phyloP scores from a whole-genome alignment of 2,888 invertebrate species.

The Automeris io region DNA sequence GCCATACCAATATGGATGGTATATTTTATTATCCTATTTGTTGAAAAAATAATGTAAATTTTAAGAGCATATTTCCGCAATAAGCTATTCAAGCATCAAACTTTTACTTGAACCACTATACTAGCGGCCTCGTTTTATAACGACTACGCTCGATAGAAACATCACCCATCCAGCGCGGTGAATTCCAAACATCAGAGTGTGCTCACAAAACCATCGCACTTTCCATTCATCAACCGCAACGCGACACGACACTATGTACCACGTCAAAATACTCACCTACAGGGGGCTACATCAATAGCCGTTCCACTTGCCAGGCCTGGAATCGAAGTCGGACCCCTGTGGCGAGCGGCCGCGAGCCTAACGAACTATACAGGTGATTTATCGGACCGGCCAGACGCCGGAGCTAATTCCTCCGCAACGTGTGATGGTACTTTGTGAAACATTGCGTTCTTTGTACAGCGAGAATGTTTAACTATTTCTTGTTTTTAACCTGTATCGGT shows the following conservation, averaged over 20 bases:
- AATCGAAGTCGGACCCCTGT: conserved; percentile 65
- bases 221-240: conserved; percentile 51
- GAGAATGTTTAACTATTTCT: conserved; percentile 1
- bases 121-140: too few species aligned
- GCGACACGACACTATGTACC: conserved; percentile 50
- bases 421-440: conserved; percentile 57
- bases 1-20: too few species aligned
- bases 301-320: conserved; percentile 62
- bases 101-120: too few species aligned
- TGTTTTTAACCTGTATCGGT: too few species aligned
- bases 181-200: conserved; percentile 9
- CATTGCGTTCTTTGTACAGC: conserved; percentile 23
- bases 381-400: conserved; percentile 44
- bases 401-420: conserved; percentile 64
- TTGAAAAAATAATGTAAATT: too few species aligned
- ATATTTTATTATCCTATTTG: too few species aligned
- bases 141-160: too few species aligned
- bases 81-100: too few species aligned
- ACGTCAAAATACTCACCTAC: conserved; percentile 70
- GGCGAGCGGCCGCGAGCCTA: conserved; percentile 61
- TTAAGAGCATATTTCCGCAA: too few species aligned
- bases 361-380: conserved; percentile 70
- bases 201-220: conserved; percentile 16
- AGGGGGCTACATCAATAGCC: conserved; percentile 59
- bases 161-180: not conserved